Conservation (phyloP, 2,113 vertebrate genomes). For the Neodon shergylaensis region DNA sequence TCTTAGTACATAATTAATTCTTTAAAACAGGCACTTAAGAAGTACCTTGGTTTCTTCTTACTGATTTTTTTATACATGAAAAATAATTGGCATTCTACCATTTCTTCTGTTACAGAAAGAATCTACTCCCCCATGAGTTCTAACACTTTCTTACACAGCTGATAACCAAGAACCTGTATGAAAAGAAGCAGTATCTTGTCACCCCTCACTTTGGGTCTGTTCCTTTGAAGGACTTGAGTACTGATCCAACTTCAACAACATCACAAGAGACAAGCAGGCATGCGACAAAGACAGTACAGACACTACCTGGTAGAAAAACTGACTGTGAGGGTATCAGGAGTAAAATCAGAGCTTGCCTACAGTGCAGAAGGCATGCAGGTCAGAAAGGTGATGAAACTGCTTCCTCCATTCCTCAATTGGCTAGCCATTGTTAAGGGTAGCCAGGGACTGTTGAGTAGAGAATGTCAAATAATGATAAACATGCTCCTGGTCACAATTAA, state of each 20-base stretch:
- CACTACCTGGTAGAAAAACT: neutral
- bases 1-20: neutral
- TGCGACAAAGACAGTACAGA: neutral
- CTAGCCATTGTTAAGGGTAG: neutral
- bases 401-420: neutral
- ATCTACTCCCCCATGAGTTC: no score
- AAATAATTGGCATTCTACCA: neutral
- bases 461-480: neutral
- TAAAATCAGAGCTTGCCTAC: neutral
- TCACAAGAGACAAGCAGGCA: neutral
- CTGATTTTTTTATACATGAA: neutral
- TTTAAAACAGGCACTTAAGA: neutral
- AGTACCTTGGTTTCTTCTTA: neutral
- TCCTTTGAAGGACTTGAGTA: neutral
- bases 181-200: neutral
- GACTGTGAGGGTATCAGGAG: no score
- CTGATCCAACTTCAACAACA: neutral
- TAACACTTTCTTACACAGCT: rapidly evolving
- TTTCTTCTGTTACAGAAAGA: neutral
- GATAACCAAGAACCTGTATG: neutral
- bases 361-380: neutral
- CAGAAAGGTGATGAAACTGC: neutral
- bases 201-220: neutral
- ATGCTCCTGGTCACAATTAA: neutral
- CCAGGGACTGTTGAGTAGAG: no score